Base-by-base conservation (phyloP, 2,113 vertebrate species). In the Protobothrops mucrosquamatus region DNA sequence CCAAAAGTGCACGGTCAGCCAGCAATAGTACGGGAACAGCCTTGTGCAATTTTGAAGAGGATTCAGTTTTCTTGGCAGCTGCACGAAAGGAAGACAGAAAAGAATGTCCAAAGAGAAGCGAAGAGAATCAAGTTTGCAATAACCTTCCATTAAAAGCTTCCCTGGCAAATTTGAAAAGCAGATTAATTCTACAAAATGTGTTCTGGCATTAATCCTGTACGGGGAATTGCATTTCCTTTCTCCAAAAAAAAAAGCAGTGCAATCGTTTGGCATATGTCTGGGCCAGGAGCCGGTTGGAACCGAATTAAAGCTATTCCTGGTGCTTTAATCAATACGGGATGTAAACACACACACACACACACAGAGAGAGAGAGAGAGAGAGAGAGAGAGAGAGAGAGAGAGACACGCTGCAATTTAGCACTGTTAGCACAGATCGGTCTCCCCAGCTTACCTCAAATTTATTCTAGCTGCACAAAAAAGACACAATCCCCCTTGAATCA, bases 121-220 rank as follows among this genome's bases (percentile, higher is more conserved):
- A 55, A 48, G 34, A 59, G 15, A 14, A 12, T 34, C 0, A 0
- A 11, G 0, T 4, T 55, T 14, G 8, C 6, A 85, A n/a, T 26
- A 85, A 34, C 23, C 1, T 51, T n/a, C 61, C 88, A 51, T 22
- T 20, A 34, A 26, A 89, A 89, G 54, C 11, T 12, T 20, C 54
- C 1, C 48, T 6, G 20, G 61, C 85, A 64, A 91, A 90, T 8
- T 22, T 46, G 85, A 57, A n/a, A 2, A 6, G 4, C 39, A 22
- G 81, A 26, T 57, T n/a, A 2, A 3, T 3, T 74, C 61, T 9
- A 0, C 54, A 26, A 46, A 51, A 29, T 20, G 14, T 46, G 43
- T 43, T 92, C n/a, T 4, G 52, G 20, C 24, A 15, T 18, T 14
- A 26, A 34, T 12, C 1, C 15, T 15, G 0, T 8, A 81, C 0